Evolutionary conservation across 2,888 invertebrate genomes (phyloP), one percentile per base, ranked within the genome.

Genomic region (Auanema freiburgensis): DNA sequence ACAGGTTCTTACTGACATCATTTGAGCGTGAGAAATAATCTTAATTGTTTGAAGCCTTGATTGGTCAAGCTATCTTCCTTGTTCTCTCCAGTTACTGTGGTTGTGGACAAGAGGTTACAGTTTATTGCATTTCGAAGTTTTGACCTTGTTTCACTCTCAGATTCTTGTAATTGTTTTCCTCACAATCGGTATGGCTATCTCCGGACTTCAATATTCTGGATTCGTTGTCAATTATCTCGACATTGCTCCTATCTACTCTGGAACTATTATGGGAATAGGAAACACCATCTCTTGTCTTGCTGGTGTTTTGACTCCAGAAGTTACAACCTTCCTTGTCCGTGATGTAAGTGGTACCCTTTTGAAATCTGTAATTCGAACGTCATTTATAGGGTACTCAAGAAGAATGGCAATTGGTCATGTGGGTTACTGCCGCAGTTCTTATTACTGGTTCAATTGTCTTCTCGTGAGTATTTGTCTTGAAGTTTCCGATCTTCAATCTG

Each of bases 361-460:
- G 4, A n/a, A 6, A 24, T 4, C 3, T 12, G 23, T 4, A 55
- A 2, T 33, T 12, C 10, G 33, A 40, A 55, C n/a, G 16, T 6
- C 16, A 1, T 10, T 71, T 79, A 18, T 63, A 83, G 81, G 78
- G 78, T 24, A 75, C 80, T 1, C 78, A 74, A 56, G 77, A 73
- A 57, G 80, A 84, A 59, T 83, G 83, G 83, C 78, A 79, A 63
- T n/a, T 66, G 21, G 76, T 84, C 14, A 79, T 83, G 63, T 77
- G 73, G 71, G 53, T 84, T 43, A 81, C 83, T 10, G 79, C 76
- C 6, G 77, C 65, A 6, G 81, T 87, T 5, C 83, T 86, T 64
- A 62, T 84, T 14, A 66, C 79, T 52, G 86, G 86, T 16, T 84
- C 85, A 4, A 63, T 85, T 1, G 71, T 86, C 63, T 86, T 84